A percentile compares a stretch with the other conserved stretches of the same genome.
phyloP scores from a whole-genome alignment of 2,113 vertebrate genomes.

The Typhlomys cinereus region DNA sequence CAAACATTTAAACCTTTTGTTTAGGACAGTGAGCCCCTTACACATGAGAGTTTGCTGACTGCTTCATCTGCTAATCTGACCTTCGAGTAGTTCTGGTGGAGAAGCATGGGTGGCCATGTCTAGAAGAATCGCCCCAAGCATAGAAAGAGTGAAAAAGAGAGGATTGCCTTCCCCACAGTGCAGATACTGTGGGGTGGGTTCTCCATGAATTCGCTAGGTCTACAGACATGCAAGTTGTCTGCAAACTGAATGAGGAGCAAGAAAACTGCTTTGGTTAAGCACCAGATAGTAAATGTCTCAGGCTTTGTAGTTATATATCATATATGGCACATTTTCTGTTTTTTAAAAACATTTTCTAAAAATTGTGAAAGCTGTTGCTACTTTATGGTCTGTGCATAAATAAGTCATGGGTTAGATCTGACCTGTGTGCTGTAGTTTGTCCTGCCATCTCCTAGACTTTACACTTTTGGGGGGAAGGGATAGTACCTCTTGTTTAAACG shows the following conservation, averaged over 20 bases:
- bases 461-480: background rate
- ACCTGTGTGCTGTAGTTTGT: background rate
- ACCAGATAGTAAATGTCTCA: background rate
- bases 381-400: background rate
- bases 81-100: background rate
- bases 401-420: background rate
- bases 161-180: background rate
- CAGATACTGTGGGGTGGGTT: background rate
- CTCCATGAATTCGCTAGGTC: background rate
- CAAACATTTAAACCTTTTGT: background rate
- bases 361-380: slow-evolving; percentile 16
- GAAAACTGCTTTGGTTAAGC: background rate
- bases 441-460: background rate
- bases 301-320: background rate
- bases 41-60: background rate
- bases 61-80: background rate
- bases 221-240: background rate
- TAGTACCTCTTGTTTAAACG: slow-evolving; percentile 4
- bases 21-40: background rate
- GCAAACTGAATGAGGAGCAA: background rate
- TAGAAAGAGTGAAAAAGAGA: slow-evolving; percentile 20
- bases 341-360: background rate
- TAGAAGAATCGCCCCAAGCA: background rate
- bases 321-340: background rate
- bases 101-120: background rate